Conservation (phyloP, 2,888 invertebrate species). For the Pinctada fucata region DNA sequence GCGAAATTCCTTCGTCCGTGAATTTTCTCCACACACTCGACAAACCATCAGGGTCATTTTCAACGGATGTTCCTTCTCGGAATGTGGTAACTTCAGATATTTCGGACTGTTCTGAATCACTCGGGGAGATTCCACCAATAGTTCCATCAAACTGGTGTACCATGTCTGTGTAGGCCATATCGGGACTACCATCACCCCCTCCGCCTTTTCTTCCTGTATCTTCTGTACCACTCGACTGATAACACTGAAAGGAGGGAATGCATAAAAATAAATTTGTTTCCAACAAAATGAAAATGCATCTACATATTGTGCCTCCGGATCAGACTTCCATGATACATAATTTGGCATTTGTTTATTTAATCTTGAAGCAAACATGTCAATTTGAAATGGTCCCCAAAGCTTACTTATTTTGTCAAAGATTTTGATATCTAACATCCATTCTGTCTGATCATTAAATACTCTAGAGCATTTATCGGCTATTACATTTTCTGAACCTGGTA, state of each 20-base stretch:
- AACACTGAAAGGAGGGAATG: conserved; percentile 47
- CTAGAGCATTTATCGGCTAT: conserved; percentile 34
- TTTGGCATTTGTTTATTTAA: conserved; percentile 34
- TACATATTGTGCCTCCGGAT: conserved; percentile 33
- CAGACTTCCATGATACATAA: conserved; percentile 35
- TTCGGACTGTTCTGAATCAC: background rate
- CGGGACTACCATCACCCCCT: conserved; percentile 13
- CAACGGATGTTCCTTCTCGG: conserved; percentile 9
- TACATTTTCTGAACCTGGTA: conserved; percentile 31
- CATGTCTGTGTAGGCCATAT: conserved; percentile 14
- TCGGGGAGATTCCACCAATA: conserved; percentile 13
- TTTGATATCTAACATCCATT: conserved; percentile 37
- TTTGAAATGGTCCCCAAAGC: background rate
- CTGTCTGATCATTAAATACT: conserved; percentile 33
- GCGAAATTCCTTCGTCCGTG: conserved; percentile 8
- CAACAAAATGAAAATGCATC: conserved; percentile 41
- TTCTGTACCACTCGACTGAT: conserved; percentile 37
- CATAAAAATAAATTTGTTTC: conserved; percentile 34
- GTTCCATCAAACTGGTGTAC: conserved; percentile 16
- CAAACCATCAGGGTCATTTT: conserved; percentile 17
- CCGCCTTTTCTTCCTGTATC: conserved; percentile 39
- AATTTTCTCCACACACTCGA: conserved; percentile 15
- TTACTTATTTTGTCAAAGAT: conserved; percentile 22
- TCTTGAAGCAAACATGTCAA: conserved; percentile 42
- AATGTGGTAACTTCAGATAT: conserved; percentile 4